A percentile compares a stretch with the other conserved stretches of the same genome.
phyloP scores from a whole-genome alignment of 1,140 invertebrate species.

The Ceratitis capitata region DNA sequence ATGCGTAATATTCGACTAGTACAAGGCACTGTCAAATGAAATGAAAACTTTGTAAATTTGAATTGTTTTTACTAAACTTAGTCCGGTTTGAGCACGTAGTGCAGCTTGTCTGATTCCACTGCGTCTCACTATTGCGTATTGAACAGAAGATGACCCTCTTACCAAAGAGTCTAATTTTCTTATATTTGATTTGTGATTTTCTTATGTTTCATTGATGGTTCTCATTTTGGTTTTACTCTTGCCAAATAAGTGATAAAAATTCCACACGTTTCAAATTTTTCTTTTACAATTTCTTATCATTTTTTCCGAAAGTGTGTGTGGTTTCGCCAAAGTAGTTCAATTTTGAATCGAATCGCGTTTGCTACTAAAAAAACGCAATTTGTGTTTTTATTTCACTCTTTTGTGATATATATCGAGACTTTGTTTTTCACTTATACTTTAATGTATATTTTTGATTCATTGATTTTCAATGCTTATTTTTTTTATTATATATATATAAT shows the following conservation, averaged over 20 bases:
- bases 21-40: slow-evolving; percentile 38
- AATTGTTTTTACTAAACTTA: slow-evolving; percentile 45
- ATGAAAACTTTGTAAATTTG: slow-evolving; percentile 45
- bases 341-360: slow-evolving; percentile 44
- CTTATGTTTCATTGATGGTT: slow-evolving; percentile 40
- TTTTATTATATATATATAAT: slow-evolving; percentile 40
- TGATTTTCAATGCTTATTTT: slow-evolving; percentile 42
- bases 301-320: slow-evolving; percentile 29
- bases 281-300: slow-evolving; percentile 39
- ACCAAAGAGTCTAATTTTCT: background rate
- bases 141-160: slow-evolving; percentile 47
- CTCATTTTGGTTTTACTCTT: slow-evolving; percentile 48
- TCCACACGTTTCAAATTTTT: slow-evolving; percentile 41
- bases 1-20: slow-evolving; percentile 47
- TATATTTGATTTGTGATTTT: background rate
- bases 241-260: slow-evolving; percentile 66
- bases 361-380: slow-evolving; percentile 48
- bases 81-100: slow-evolving; percentile 53
- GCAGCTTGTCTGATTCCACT: slow-evolving; percentile 47
- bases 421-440: background rate
- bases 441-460: slow-evolving; percentile 44
- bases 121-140: slow-evolving; percentile 49
- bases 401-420: slow-evolving; percentile 36
- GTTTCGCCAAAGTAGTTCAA: slow-evolving; percentile 39
- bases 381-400: slow-evolving; percentile 36